Base-by-base conservation (phyloP, 2,888 invertebrate genomes). In the Pyralis farinalis region DNA sequence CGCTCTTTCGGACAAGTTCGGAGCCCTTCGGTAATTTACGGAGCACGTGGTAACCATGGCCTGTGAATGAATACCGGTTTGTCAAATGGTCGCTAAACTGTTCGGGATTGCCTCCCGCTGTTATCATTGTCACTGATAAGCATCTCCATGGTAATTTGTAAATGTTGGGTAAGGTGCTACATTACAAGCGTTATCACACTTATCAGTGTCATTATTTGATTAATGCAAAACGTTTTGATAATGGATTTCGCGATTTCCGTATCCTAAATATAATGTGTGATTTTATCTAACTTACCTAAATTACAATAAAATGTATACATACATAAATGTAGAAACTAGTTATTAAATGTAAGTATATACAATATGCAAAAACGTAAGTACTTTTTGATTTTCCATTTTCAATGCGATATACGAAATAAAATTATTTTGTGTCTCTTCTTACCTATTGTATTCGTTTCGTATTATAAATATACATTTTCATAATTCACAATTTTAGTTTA, bases 21-120 rank as follows among this genome's bases (percentile, higher is more conserved):
- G 22, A 31, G 28, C 48, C 46, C 47, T 55, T 82, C 83, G 84
- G 63, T 41, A 42, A 47, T 68, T 59, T 69, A 62, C 85, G 83
- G 69, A 62, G 65, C 84, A 84, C 84, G 80, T 85, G 86, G 75
- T 66, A 43, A 49, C n/a, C n/a, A 48, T 47, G 16, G 48, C 42
- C 3, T n/a, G n/a, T n/a, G n/a, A n/a, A 7, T 1, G 12, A 29
- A 29, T n/a, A n/a, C 22, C 33, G 12, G 42, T 57, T 64, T 74
- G 73, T 74, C 72, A 81, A 71, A 35, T 28, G 7, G 63, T 56
- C 61, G 61, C 58, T 45, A 53, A 63, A 55, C 39, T 51, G 48
- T 57, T 58, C 52, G 45, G 43, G 43, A 40, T 45, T 46, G 49
- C 27, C 38, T 39, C 38, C 43, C 39, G 38, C 34, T 31, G 31